Percentiles rank a stretch among this genome's conserved stretches.
These are phyloP conservation scores for Neolamprologus kungweensis DNA, from an alignment of 2,113 vertebrate species.

Conservation along the genomic window DNA sequence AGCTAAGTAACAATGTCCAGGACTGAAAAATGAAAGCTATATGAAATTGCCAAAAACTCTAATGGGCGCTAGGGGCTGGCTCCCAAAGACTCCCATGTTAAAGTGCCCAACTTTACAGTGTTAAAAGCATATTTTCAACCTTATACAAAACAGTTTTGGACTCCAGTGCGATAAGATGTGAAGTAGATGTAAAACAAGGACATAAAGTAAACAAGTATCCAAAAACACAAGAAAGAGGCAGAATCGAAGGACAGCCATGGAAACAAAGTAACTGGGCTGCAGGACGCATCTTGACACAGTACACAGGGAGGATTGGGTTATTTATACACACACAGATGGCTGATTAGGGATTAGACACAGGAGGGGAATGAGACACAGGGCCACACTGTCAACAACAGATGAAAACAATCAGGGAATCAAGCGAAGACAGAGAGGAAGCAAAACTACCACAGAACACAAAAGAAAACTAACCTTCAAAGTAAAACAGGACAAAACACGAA, in stretches of 20 bases:
- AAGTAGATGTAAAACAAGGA: not conserved
- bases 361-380: not conserved
- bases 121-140: not conserved
- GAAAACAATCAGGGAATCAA: not conserved
- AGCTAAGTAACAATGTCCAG: not conserved
- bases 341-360: not conserved
- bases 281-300: not conserved
- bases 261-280: not conserved
- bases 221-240: not conserved
- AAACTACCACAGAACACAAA: not conserved
- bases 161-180: not conserved
- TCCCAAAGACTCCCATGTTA: not conserved
- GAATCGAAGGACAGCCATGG: accelerated
- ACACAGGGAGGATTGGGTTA: not conserved
- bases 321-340: not conserved
- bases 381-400: not conserved
- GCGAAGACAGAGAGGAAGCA: not conserved
- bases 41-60: not conserved
- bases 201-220: not conserved
- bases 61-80: not conserved
- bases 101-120: not conserved
- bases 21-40: not conserved
- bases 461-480: not conserved
- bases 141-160: not conserved
- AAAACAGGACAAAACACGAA: not conserved